Base-by-base conservation (phyloP, 2,113 vertebrate species). In the Siniperca knerii region DNA sequence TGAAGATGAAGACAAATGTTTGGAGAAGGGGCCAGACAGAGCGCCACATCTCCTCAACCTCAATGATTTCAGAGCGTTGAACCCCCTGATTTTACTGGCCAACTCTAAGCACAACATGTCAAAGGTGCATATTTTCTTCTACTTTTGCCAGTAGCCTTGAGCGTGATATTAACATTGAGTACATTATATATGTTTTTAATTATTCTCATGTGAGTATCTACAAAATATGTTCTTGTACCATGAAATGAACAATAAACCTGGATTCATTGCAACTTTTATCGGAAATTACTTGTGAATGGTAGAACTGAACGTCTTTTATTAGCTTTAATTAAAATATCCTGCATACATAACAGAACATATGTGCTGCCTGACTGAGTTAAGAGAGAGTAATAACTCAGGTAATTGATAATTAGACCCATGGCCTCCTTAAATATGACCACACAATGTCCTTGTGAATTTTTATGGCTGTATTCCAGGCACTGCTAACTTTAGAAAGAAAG, bases 1-100 rank as follows among this genome's bases (percentile, higher is more conserved):
- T 76, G 71, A 83, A 84, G 87, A 94, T 92, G 88, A 94, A 94
- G 92, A 94, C 75, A 84, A 93, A 93, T 94, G 92, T 92, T 87
- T 79, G 71, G 81, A 85, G 85, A 89, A 33, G 46, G 80, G 60
- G 73, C 84, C 81, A 85, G 75, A 87, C 50, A 44, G 67, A 85
- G 73, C 44, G 18, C 75, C 81, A 83, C 84, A 87, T 81, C 78
- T 84, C 80, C 77, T 29, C 29, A 29, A 80, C 75, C 92, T 83
- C 9, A 37, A 89, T 81, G 55, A 76, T 37, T 72, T 79, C 74
- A 78, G 37, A 73, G 46, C 2, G 1, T 12, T 84, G 60, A 58
- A 83, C 48, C 23, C 40, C 37, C 66, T 73, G 79, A 70, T 84
- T 93, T 89, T 72, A 86, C 67, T 81, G 74, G 61, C 82, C 77